phyloP scores from a whole-genome alignment of 2,113 vertebrate genomes.

The Boulengeromyrus knoepffleri region DNA sequence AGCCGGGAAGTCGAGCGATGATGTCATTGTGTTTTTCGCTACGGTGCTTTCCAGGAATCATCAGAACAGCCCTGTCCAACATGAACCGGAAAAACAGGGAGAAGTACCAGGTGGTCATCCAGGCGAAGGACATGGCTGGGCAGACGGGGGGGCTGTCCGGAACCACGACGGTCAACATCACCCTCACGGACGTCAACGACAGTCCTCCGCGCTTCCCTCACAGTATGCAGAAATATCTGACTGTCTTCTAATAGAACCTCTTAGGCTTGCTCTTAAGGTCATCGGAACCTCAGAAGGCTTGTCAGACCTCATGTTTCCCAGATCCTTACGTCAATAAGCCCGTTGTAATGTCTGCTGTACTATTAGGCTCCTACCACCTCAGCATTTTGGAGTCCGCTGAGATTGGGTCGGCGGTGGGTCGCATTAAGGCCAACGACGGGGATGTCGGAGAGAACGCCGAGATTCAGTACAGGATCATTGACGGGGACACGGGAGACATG shows the following conservation, averaged over 20 bases:
- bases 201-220: slow-evolving; percentile 91
- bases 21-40: background rate
- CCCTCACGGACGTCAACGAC: slow-evolving; percentile 85
- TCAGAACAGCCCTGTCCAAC: slow-evolving; percentile 88
- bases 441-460: slow-evolving; percentile 85
- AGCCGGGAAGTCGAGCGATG: background rate
- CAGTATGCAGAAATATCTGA: slow-evolving; percentile 57
- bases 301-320: background rate
- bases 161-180: slow-evolving; percentile 91
- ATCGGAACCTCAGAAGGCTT: background rate
- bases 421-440: slow-evolving; percentile 86
- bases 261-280: background rate
- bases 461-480: slow-evolving; percentile 76
- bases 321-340: slow-evolving; percentile 28
- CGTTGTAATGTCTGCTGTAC: background rate
- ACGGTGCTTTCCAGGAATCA: slow-evolving; percentile 65
- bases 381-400: slow-evolving; percentile 73
- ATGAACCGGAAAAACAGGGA: slow-evolving; percentile 95
- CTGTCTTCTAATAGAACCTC: background rate
- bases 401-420: slow-evolving; percentile 75
- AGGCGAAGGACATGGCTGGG: slow-evolving; percentile 97
- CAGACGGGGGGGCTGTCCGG: slow-evolving; percentile 95
- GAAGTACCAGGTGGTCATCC: slow-evolving; percentile 95
- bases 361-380: slow-evolving; percentile 82
- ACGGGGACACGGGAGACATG: slow-evolving; percentile 71